These are phyloP conservation scores for Hylyphantes graminicola DNA, from an alignment of 1,140 invertebrate species.

Conservation along the genomic window DNA sequence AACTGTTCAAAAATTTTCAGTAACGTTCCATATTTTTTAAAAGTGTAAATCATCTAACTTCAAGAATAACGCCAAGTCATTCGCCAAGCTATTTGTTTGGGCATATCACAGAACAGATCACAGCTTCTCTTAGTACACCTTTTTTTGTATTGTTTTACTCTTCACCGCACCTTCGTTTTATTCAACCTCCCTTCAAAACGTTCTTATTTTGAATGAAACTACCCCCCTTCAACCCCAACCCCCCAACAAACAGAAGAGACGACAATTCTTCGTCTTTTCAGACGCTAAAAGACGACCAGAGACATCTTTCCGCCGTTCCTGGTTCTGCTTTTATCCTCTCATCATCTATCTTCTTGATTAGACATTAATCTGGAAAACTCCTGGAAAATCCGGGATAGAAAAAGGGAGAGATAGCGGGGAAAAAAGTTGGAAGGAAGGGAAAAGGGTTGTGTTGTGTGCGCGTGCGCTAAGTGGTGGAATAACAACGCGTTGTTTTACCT, in stretches of 20 bases:
- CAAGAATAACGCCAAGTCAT: too few species aligned
- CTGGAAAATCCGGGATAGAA: not conserved
- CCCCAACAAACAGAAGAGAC: too few species aligned
- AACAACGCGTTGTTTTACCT: not conserved
- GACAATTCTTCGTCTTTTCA: not conserved
- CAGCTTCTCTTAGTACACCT: too few species aligned
- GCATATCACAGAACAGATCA: too few species aligned
- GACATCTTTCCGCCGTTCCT: conserved; percentile 48
- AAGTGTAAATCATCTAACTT: too few species aligned
- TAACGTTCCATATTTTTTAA: too few species aligned
- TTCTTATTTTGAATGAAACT: not conserved
- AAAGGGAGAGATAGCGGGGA: not conserved
- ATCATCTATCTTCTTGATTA: conserved; percentile 58
- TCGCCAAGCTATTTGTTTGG: too few species aligned
- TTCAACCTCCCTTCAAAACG: not conserved
- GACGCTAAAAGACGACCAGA: not conserved
- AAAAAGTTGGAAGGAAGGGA: conserved; percentile 35
- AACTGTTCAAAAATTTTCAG: too few species aligned
- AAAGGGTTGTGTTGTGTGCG: conserved; percentile 21
- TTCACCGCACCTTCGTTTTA: not conserved
- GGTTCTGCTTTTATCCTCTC: conserved; percentile 50
- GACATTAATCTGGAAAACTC: conserved; percentile 51
- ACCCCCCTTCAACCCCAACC: not conserved
- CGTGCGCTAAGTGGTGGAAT: conserved; percentile 18
- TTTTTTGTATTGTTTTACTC: too few species aligned